Conservation (phyloP, 2,113 vertebrate genomes). For the Danionella cerebrum region DNA sequence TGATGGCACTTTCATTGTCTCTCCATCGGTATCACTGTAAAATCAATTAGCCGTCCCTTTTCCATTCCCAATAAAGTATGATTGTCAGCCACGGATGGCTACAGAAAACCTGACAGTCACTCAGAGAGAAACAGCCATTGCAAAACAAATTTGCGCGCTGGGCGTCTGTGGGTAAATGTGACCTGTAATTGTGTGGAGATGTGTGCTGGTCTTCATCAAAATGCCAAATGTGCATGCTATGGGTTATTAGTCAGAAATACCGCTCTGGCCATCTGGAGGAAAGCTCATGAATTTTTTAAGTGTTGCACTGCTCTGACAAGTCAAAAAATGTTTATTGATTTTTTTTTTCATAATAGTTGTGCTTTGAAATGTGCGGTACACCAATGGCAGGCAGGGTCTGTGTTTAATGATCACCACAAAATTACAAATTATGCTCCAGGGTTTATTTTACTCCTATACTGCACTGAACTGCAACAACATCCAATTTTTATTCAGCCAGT, state of each 20-base stretch:
- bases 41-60: constrained; percentile 99
- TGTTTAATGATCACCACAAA: constrained; percentile 13
- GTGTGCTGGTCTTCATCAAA: constrained; percentile 61
- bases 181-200: constrained; percentile 62
- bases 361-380: constrained; percentile 4
- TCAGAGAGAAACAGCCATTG: constrained; percentile 58
- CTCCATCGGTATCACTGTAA: constrained; percentile 99
- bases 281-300: constrained; percentile 44
- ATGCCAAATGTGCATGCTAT: constrained; percentile 52
- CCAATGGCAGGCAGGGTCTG: constrained; percentile 1
- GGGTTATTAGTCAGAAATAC: constrained; percentile 59
- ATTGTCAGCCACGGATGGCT: constrained; percentile 85
- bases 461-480: no score
- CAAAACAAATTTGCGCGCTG: constrained; percentile 60
- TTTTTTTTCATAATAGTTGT: constrained; percentile 47
- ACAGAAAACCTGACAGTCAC: constrained; percentile 82
- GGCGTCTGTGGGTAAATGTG: constrained; percentile 50
- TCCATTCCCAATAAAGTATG: constrained; percentile 96
- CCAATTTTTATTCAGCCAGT: no score
- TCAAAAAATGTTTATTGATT: constrained; percentile 51
- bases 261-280: constrained; percentile 45
- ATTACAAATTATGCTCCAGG: constrained; percentile 1
- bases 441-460: no score
- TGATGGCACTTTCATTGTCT: constrained; percentile 99
- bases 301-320: constrained; percentile 34